Base-by-base conservation (phyloP, 2,888 invertebrate species). In the Papilio gigon region DNA sequence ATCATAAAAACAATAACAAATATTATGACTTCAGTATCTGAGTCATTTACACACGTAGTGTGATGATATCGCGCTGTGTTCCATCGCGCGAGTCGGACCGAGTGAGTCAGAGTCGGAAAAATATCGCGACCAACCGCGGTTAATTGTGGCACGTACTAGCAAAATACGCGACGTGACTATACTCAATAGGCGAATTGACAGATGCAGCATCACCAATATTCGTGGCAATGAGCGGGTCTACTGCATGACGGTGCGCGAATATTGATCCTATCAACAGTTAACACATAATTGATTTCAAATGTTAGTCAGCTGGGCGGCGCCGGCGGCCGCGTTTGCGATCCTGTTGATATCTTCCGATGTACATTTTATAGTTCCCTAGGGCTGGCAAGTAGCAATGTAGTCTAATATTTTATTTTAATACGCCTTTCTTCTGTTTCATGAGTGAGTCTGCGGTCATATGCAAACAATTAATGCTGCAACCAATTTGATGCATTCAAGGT, bases 1-100 rank as follows among this genome's bases (percentile, higher is more conserved):
- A 30, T 56, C 27, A 56, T 56, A 56, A 9, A 56, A 53, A 30
- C 53, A n/a, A 53, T 53, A 53, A 50, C 50, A 50, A 53, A 53
- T 53, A 25, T 12, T 25, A 53, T 27, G 53, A 53, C 27, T 53
- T 53, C 14, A 30, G 30, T 53, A 27, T 50, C 50, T 53, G 53
- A 53, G 53, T 53, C 53, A 53, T 53, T 53, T 53, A 30, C 53
- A 2, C 30, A 30, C 9, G 9, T 42, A 42, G 17, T 40, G n/a
- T 50, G 3, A 30, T 30, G 53, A 30, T 53, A 53, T 11, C 12
- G 53, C 0, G 27, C n/a, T 30, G 6, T 30, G 27, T 50, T 14
- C 27, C 53, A 53, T 53, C 53, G 30, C 53, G 53, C 6, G 30
- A 53, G 50, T 27, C 5, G 5, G 6, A 53, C 27, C 25, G 53